Evolutionary conservation across 2,797 vertebrate species (phyloP), one percentile per base, ranked within the genome.

Genomic region (Tapera naevia): DNA sequence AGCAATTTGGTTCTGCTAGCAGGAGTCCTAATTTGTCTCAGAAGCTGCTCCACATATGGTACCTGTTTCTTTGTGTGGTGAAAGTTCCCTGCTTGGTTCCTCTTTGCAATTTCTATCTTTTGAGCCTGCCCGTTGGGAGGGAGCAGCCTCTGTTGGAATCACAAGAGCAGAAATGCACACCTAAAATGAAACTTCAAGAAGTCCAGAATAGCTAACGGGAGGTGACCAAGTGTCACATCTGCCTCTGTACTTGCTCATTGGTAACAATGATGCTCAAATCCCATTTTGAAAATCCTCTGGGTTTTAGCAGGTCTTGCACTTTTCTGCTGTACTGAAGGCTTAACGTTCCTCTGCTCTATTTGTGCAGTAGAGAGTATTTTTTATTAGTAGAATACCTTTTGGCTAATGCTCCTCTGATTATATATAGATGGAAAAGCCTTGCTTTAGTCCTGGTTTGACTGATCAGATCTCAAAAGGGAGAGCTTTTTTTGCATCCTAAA

Each of bases 81-180:
- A 87, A 94, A 91, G 72, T 87, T 93, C 57, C 72, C 86, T 62
- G 43, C 91, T 94, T 92, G 94, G 75, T 94, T 92, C 88, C 46
- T 85, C 92, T 90, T 65, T 19, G 35, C 76, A 57, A 8, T 72
- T 71, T 43, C 69, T 94, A 3, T 80, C 86, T 93, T 94, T 89
- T 96, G 83, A 95, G 94, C 83, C 48, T 94, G 58, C 61, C 88
- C 18, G 1, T n/a, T 54, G 80, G 84, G 79, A 94, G 48, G 69
- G 66, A 91, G 62, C 54, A 88, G 56, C 57, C 80, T 89, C 86
- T 93, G 71, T 25, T 95, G 88, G 89, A 96, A 79, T 84, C 88
- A 72, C 57, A 87, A 66, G 54, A 91, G 90, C 86, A 90, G 93
- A 85, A 93, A 94, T 67, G 86, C 64, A 61, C 80, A 69, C 60